These are phyloP conservation scores for Blastobasis lacticolella DNA, from an alignment of 2,888 invertebrate species.

Conservation along the genomic window DNA sequence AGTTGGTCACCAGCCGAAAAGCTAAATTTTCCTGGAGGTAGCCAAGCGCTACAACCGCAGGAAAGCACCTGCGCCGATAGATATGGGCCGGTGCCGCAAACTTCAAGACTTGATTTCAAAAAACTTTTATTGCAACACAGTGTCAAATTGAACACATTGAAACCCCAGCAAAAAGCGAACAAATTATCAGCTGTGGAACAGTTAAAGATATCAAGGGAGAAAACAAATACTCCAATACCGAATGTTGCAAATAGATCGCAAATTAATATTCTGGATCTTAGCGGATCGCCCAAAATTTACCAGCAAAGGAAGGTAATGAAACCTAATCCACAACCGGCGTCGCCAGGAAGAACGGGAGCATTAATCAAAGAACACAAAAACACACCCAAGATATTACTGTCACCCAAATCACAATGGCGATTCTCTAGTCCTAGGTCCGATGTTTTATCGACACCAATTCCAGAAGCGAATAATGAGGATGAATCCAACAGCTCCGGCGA, in stretches of 20 bases:
- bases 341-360: slow-evolving; percentile 70
- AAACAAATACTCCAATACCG: slow-evolving; percentile 40
- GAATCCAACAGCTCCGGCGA: slow-evolving; percentile 76
- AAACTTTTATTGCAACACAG: slow-evolving; percentile 85
- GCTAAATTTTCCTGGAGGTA: slow-evolving; percentile 34
- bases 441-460: slow-evolving; percentile 89
- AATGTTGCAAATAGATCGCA: slow-evolving; percentile 54
- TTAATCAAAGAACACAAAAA: slow-evolving; percentile 69
- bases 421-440: slow-evolving; percentile 85
- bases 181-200: slow-evolving; percentile 87
- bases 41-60: slow-evolving; percentile 36
- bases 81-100: slow-evolving; percentile 78
- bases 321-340: slow-evolving; percentile 61
- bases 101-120: slow-evolving; percentile 89
- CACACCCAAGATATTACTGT: slow-evolving; percentile 78
- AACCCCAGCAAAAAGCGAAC: slow-evolving; percentile 71
- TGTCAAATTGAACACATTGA: slow-evolving; percentile 73
- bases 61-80: slow-evolving; percentile 76
- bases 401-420: slow-evolving; percentile 82
- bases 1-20: slow-evolving; percentile 78
- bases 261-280: slow-evolving; percentile 79
- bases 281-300: slow-evolving; percentile 81
- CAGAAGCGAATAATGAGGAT: slow-evolving; percentile 87
- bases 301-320: slow-evolving; percentile 76
- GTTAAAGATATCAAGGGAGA: slow-evolving; percentile 79